phyloP scores from a whole-genome alignment of 2,888 invertebrate species.

The Drosophila crucigera region DNA sequence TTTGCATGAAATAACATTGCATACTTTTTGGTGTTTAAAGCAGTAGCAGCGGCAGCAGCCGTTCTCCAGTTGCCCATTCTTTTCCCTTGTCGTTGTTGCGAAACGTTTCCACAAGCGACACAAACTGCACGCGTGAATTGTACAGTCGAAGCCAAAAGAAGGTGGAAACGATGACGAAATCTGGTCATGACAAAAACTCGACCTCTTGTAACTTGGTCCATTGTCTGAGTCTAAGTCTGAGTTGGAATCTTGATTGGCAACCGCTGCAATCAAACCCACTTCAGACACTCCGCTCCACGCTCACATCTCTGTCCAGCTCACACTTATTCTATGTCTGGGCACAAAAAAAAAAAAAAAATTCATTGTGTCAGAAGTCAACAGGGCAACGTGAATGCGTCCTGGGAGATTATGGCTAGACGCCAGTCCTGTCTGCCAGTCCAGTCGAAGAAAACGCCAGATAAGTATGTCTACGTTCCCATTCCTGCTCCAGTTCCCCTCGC shows the following conservation, averaged over 20 bases:
- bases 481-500: not conserved
- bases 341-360: not conserved
- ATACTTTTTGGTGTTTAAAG: constrained; percentile 37
- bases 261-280: constrained; percentile 25
- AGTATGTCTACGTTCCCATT: constrained; percentile 20
- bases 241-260: constrained; percentile 58
- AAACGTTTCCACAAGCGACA: constrained; percentile 57
- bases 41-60: constrained; percentile 9
- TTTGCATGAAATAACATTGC: constrained; percentile 47
- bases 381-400: constrained; percentile 50
- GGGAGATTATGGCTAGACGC: constrained; percentile 63
- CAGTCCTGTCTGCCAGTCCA: constrained; percentile 21
- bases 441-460: constrained; percentile 48
- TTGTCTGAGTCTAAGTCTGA: constrained; percentile 56
- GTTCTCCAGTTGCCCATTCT: constrained; percentile 14
- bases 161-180: constrained; percentile 16
- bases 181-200: constrained; percentile 43
- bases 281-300: constrained; percentile 14
- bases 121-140: constrained; percentile 46
- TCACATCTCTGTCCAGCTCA: constrained; percentile 2
- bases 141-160: constrained; percentile 8
- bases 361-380: constrained; percentile 59
- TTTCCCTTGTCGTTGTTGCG: constrained; percentile 33
- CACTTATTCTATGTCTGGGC: constrained; percentile 13
- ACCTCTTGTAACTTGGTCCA: constrained; percentile 48